Percentiles rank a stretch among this genome's conserved stretches.
phyloP scores from a whole-genome alignment of 2,888 invertebrate genomes.

The Cordilura impudica region DNA sequence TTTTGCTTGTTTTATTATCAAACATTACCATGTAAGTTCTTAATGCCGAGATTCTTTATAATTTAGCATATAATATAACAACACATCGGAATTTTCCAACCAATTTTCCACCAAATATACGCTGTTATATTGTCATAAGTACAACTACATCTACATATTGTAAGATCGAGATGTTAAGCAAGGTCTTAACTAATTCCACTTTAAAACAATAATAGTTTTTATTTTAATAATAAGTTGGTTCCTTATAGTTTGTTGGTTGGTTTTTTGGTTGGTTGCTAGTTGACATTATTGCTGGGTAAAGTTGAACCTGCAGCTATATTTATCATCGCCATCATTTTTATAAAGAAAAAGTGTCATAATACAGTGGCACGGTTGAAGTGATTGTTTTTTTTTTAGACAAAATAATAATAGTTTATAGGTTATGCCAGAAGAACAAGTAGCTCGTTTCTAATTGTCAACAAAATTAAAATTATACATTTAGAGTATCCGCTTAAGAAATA shows the following conservation, averaged over 20 bases:
- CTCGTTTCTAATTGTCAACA: too few species aligned
- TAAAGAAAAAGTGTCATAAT: background rate
- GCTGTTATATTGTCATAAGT: background rate
- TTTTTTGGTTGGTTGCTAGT: background rate
- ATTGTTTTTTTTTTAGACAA: too few species aligned
- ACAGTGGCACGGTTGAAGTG: slow-evolving; percentile 7
- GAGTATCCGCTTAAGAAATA: too few species aligned
- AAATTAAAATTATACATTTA: too few species aligned
- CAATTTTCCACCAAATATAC: slow-evolving; percentile 53
- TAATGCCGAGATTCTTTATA: slow-evolving; percentile 28
- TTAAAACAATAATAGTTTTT: slow-evolving; percentile 24
- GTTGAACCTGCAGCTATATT: slow-evolving; percentile 23
- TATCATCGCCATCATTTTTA: background rate
- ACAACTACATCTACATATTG: background rate
- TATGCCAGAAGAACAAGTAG: too few species aligned
- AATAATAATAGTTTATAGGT: too few species aligned
- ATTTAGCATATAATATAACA: slow-evolving; percentile 32
- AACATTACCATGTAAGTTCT: background rate
- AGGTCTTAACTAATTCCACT: slow-evolving; percentile 37
- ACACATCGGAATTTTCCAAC: slow-evolving; percentile 55
- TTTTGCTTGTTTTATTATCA: background rate
- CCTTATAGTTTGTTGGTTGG: background rate
- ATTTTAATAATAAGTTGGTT: background rate
- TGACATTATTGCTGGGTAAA: slow-evolving; percentile 11
- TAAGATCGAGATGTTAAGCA: background rate